Percentiles rank a stretch among this genome's conserved stretches.
These are phyloP conservation scores for Ascaphus truei DNA, from an alignment of 2,113 vertebrate genomes.

Conservation along the genomic window DNA sequence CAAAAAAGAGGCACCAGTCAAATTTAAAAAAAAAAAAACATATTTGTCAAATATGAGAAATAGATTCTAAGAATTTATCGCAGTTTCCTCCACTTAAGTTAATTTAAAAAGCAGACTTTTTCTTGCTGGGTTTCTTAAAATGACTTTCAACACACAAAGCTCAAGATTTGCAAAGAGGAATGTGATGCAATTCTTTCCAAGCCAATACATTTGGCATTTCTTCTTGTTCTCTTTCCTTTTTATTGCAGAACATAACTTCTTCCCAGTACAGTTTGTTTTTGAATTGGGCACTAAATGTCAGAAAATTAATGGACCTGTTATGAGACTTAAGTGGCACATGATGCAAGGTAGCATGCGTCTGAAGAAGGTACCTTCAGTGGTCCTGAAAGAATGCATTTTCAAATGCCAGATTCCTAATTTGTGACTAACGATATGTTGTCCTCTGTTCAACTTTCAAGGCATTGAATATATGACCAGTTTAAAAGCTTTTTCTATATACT, in stretches of 20 bases:
- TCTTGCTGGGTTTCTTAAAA: not conserved
- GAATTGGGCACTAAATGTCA: not conserved
- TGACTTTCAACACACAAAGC: not conserved
- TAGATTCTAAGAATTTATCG: not conserved
- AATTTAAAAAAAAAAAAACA: not conserved
- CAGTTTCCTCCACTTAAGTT: not conserved
- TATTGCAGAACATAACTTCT: not conserved
- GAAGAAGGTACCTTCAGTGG: too few species aligned
- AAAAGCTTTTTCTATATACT: too few species aligned
- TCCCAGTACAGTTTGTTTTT: not conserved
- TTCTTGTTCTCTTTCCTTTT: not conserved
- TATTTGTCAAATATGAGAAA: not conserved
- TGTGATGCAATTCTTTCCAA: conserved; percentile 5
- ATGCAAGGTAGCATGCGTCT: too few species aligned
- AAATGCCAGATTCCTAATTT: too few species aligned
- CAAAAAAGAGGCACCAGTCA: not conserved
- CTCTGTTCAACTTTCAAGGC: too few species aligned
- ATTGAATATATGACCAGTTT: too few species aligned
- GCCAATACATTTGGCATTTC: conserved; percentile 1
- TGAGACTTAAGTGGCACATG: too few species aligned
- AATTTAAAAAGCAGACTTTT: conserved; percentile 3
- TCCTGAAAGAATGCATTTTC: too few species aligned
- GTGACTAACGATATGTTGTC: too few species aligned
- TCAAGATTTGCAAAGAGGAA: not conserved
- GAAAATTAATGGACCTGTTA: not conserved